Evolutionary conservation across 2,888 invertebrate species (phyloP).

Genomic region (Gibbula magus): DNA sequence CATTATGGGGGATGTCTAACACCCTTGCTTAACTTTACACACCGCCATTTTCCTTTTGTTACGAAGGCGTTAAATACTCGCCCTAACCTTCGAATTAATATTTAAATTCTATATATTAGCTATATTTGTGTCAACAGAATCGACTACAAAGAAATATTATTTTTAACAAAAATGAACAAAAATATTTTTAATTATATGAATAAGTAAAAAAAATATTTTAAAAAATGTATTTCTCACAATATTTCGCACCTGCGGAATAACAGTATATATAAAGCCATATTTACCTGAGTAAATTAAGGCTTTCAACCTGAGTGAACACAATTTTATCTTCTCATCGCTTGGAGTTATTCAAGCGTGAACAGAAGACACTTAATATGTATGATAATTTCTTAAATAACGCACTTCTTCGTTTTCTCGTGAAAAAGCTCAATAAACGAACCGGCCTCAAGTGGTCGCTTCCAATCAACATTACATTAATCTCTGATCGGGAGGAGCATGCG

Average conservation of each 20-base stretch:
- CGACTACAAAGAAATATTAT: too few relatives aligned
- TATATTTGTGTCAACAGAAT: too few relatives aligned
- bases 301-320: not conserved
- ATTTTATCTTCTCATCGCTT: not conserved
- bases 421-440: not conserved
- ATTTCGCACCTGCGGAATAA: not conserved
- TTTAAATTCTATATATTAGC: too few relatives aligned
- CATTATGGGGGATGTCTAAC: too few relatives aligned
- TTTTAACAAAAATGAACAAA: too few relatives aligned
- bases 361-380: not conserved
- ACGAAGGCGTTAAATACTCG: too few relatives aligned
- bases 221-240: too few relatives aligned
- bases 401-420: not conserved
- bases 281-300: not conserved
- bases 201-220: too few relatives aligned
- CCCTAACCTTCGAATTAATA: too few relatives aligned
- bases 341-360: not conserved
- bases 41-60: too few relatives aligned
- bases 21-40: too few relatives aligned
- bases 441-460: not conserved
- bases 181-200: too few relatives aligned
- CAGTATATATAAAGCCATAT: not conserved
- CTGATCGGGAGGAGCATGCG: not conserved
- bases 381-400: not conserved
- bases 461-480: slow-evolving; percentile 8